Base-by-base conservation (phyloP, 30 jellyfish, hydroid and myxozoan species). In the Calvadosia cruxmelitensis region DNA sequence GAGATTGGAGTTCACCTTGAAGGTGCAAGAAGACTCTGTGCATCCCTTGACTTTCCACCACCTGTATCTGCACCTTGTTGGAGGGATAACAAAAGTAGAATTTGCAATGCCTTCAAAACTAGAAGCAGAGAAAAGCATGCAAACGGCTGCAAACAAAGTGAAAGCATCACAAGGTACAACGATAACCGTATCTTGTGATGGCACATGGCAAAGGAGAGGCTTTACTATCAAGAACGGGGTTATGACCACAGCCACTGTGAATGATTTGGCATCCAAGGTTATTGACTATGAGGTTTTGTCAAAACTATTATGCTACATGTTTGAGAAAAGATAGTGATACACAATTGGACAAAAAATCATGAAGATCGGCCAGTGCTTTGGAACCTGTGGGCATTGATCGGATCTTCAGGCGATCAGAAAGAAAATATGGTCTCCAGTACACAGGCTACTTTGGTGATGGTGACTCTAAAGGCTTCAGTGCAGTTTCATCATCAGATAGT, bases 391-490 rank as follows among this genome's bases (percentile, higher is more conserved):
- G 80, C 13, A 78, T 78, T 48, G 52, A 48, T 24, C 24, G 31
- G 24, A 51, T 70, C 23, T 70, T 70, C 33, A n/a, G 31, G 16
- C 65, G 78, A 29, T 70, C 77, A 31, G 78, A 48, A 20, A 49
- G 51, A 0, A 70, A 70, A 51, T 0, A 70, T 49, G 51, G 51
- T 51, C 78, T 70, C 23, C 49, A 48, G 23, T 70, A 70, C 32
- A 23, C 24, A 42, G 52, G 51, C 29, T 63, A 63, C 49, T 63
- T 63, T 26, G 72, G 72, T 26, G 72, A 63, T 29, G 72, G 72
- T 26, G 78, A 70, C 49, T 48, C 77, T n/a, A 48, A 78, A 27
- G 28, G 78, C 24, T 70, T 70, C 78, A 70, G 51, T 48, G 80
- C 49, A 25, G 80, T 70, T 25, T n/a, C 31, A 20, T 34, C 27